Evolutionary conservation across 2,113 vertebrate species (phyloP).

Genomic region (Chaetops frenatus): DNA sequence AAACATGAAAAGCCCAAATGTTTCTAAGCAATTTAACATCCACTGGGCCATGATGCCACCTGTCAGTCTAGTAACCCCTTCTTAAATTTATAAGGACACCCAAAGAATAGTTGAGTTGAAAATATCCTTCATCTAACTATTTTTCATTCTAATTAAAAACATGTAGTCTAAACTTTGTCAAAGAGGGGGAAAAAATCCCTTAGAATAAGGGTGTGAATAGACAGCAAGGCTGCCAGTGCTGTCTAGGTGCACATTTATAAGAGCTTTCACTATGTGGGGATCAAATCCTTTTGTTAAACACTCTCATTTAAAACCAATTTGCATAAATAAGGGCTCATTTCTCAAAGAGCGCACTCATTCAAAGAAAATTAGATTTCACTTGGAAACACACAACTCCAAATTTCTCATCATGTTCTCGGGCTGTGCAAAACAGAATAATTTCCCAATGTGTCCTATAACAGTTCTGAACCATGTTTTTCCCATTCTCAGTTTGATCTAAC

Average conservation of each 20-base stretch:
- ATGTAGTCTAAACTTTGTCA: background rate
- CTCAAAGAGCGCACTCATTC: background rate
- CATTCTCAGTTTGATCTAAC: background rate
- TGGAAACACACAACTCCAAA: constrained; percentile 1
- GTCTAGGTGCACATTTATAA: constrained; percentile 48
- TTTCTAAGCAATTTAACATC: constrained; percentile 32
- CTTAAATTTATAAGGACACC: background rate
- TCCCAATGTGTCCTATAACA: background rate
- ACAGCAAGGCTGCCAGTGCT: background rate
- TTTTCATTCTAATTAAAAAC: constrained; percentile 28
- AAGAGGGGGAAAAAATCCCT: background rate
- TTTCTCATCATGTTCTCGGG: background rate
- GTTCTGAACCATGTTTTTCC: background rate
- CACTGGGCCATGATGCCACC: constrained; percentile 22
- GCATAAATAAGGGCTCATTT: constrained; percentile 65
- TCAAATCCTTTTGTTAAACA: constrained; percentile 57
- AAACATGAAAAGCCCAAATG: constrained; percentile 9
- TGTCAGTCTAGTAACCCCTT: constrained; percentile 6
- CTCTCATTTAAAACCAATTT: constrained; percentile 73
- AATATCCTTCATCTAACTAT: background rate
- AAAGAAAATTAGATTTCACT: constrained; percentile 48
- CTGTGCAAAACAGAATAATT: background rate
- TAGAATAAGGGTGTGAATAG: constrained; percentile 9
- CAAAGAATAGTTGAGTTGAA: constrained; percentile 12
- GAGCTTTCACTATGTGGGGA: constrained; percentile 40